Evolutionary conservation across 1,140 invertebrate genomes (phyloP).

Genomic region (Andrena cerasifolii): DNA sequence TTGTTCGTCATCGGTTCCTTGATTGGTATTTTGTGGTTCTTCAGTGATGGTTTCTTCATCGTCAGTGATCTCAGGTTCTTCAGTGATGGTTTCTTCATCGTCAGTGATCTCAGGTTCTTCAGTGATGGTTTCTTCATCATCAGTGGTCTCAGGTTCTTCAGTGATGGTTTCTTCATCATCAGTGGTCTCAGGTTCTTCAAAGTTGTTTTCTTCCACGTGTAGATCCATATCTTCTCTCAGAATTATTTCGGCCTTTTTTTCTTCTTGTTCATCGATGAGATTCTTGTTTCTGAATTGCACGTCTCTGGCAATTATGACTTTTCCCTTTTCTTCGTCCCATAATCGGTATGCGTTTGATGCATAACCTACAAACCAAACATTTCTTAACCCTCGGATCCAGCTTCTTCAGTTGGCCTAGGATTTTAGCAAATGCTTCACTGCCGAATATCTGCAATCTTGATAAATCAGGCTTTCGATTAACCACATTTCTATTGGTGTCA

Average conservation of each 20-base stretch:
- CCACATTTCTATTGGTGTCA: constrained; percentile 67
- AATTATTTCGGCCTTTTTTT: neutral
- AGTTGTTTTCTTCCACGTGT: too few relatives aligned
- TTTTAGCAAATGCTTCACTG: constrained; percentile 56
- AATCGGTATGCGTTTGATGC: constrained; percentile 64
- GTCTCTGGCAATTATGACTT: constrained; percentile 58
- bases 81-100: neutral
- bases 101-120: too few relatives aligned
- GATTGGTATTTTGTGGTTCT: too few relatives aligned
- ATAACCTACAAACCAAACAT: constrained; percentile 59
- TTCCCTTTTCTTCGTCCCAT: constrained; percentile 60
- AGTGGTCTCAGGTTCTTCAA: too few relatives aligned
- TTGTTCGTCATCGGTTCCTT: neutral
- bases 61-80: neutral
- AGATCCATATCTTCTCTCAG: neutral
- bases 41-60: neutral
- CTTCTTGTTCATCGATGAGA: neutral
- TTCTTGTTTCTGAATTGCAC: constrained; percentile 37
- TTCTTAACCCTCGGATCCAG: constrained; percentile 45
- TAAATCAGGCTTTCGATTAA: constrained; percentile 63
- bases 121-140: neutral
- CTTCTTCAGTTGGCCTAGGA: constrained; percentile 57
- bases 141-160: too few relatives aligned
- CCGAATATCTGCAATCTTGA: constrained; percentile 71
- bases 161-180: neutral